Conservation (phyloP, 1,140 invertebrate species). For the roundworm (Caenorhabditis elegans) region DNA sequence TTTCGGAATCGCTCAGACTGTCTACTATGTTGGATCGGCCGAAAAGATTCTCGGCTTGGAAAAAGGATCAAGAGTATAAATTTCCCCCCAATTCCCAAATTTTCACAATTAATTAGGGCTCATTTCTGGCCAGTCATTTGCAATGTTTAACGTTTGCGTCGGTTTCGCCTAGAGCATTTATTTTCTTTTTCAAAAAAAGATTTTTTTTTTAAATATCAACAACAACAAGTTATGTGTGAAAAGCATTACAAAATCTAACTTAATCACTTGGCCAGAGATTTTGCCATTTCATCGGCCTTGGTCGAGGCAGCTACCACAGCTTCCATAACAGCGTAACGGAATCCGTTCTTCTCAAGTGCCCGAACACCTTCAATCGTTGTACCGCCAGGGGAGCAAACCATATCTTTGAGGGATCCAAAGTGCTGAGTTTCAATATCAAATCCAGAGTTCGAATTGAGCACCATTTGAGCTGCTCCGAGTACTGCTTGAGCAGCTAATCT, state of each 20-base stretch:
- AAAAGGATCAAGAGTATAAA: constrained; percentile 25
- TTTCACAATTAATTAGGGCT: too few relatives aligned
- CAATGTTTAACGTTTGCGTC: too few relatives aligned
- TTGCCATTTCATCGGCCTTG: neutral
- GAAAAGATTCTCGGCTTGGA: constrained; percentile 77
- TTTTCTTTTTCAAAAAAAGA: neutral
- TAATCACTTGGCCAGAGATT: neutral
- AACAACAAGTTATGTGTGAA: too few relatives aligned
- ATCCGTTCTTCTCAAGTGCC: constrained; percentile 74
- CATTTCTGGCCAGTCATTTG: too few relatives aligned
- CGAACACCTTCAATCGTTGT: constrained; percentile 83
- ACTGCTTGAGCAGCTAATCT: constrained; percentile 47
- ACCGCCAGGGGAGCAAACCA: constrained; percentile 88
- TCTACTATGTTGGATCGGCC: constrained; percentile 96
- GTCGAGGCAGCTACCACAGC: neutral
- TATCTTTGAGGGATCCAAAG: constrained; percentile 82
- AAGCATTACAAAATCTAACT: neutral
- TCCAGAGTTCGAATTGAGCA: neutral
- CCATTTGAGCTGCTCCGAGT: constrained; percentile 4
- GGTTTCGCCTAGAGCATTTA: too few relatives aligned
- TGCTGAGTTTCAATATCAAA: constrained; percentile 70
- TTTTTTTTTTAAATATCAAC: neutral
- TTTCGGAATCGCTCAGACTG: constrained; percentile 97
- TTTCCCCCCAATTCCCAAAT: too few relatives aligned
- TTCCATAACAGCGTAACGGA: neutral